Evolutionary conservation across 1,140 invertebrate species (phyloP).

Genomic region (Procambarus clarkii): DNA sequence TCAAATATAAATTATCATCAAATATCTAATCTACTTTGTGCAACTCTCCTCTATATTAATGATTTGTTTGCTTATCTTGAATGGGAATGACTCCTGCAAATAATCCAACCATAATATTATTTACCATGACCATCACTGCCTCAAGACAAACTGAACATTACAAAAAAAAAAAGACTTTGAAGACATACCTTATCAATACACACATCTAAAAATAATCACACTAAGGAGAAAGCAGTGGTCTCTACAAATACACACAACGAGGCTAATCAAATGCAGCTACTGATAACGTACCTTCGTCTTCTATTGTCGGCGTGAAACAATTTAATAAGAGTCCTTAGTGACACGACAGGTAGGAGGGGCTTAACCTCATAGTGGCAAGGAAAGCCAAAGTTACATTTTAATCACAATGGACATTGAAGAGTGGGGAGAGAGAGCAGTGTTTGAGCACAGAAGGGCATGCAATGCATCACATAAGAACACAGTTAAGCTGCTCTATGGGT

Average conservation of each 20-base stretch:
- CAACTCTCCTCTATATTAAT: too few species aligned
- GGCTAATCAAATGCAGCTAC: neutral
- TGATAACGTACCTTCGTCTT: slow-evolving; percentile 7
- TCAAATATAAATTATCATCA: too few species aligned
- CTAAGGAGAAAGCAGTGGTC: neutral
- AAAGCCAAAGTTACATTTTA: slow-evolving; percentile 10
- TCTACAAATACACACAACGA: neutral
- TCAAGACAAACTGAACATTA: neutral
- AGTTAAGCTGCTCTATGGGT: neutral
- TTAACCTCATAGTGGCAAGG: slow-evolving; percentile 7
- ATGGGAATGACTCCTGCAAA: too few species aligned
- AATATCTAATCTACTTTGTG: too few species aligned
- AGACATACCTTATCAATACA: neutral
- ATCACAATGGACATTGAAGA: neutral
- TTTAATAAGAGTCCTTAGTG: slow-evolving; percentile 11
- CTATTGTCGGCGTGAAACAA: slow-evolving; percentile 10
- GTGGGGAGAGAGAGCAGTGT: neutral
- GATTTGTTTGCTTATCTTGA: too few species aligned
- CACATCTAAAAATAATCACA: neutral
- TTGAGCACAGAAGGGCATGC: neutral
- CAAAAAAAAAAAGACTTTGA: neutral
- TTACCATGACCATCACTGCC: neutral
- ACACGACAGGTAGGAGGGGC: neutral
- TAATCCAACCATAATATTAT: too few species aligned
- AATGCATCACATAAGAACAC: neutral